Percentiles rank a stretch among this genome's conserved stretches.
Evolutionary conservation across 2,797 vertebrate genomes (phyloP).

Genomic region (Prunella strophiata): DNA sequence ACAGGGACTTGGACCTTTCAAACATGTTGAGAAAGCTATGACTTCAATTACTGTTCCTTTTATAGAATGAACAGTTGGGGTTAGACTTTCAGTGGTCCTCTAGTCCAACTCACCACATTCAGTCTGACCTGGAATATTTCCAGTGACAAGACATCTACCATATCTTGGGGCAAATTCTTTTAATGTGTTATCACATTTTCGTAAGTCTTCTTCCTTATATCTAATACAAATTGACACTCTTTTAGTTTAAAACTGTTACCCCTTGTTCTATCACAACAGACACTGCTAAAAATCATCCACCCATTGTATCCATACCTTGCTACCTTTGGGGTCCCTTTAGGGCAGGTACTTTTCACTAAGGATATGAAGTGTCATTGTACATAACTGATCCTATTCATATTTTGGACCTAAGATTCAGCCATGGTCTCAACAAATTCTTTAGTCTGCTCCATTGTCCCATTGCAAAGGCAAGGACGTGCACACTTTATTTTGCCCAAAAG

Average conservation of each 20-base stretch:
- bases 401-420: background rate
- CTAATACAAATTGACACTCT: background rate
- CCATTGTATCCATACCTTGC: background rate
- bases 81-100: background rate
- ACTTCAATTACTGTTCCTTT: background rate
- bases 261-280: background rate
- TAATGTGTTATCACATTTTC: background rate
- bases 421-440: background rate
- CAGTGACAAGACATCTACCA: fast-evolving
- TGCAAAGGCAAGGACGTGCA: background rate
- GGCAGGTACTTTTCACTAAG: background rate
- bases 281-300: background rate
- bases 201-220: background rate
- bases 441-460: background rate
- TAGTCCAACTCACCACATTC: background rate
- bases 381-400: background rate
- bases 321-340: background rate
- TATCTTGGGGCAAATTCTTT: background rate
- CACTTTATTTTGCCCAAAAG: background rate
- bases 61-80: background rate
- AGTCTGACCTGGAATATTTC: background rate
- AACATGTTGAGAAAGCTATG: background rate
- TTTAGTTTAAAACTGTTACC: background rate
- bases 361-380: background rate
- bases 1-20: background rate